These are phyloP conservation scores for Sandelia bainsii DNA, from an alignment of 2,797 vertebrate species.

Conservation along the genomic window DNA sequence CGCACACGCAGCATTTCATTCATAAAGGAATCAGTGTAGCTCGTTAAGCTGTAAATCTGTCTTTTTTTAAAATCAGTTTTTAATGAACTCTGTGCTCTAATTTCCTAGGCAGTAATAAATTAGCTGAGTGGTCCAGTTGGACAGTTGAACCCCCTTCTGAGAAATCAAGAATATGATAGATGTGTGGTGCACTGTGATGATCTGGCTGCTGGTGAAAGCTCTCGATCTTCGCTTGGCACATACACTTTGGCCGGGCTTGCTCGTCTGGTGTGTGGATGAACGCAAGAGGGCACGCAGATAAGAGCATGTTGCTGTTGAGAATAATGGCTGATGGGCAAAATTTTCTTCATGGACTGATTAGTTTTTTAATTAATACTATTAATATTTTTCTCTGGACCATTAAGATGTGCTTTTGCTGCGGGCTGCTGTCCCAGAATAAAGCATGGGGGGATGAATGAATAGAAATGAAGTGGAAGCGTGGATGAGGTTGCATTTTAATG, in stretches of 20 bases:
- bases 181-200: constrained; percentile 67
- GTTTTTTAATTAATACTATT: constrained; percentile 77
- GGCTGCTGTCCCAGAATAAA: constrained; percentile 30
- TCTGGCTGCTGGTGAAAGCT: constrained; percentile 69
- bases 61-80: constrained; percentile 68
- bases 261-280: constrained; percentile 1
- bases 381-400: constrained; percentile 59
- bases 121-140: constrained; percentile 67
- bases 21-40: constrained; percentile 38
- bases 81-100: constrained; percentile 73
- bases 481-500: constrained; percentile 33
- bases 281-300: constrained; percentile 36
- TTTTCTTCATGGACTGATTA: constrained; percentile 61
- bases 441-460: constrained; percentile 30
- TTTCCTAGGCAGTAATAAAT: constrained; percentile 79
- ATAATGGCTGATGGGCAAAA: constrained; percentile 39
- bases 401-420: constrained; percentile 12
- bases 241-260: constrained; percentile 26
- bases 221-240: constrained; percentile 46
- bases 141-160: constrained; percentile 61
- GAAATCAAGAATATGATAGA: constrained; percentile 79
- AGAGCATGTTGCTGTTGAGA: constrained; percentile 33
- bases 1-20: constrained; percentile 32
- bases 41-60: constrained; percentile 60
- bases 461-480: constrained; percentile 17